Conservation (phyloP, 1,140 invertebrate species). For the Polypedilum vanderplanki region DNA sequence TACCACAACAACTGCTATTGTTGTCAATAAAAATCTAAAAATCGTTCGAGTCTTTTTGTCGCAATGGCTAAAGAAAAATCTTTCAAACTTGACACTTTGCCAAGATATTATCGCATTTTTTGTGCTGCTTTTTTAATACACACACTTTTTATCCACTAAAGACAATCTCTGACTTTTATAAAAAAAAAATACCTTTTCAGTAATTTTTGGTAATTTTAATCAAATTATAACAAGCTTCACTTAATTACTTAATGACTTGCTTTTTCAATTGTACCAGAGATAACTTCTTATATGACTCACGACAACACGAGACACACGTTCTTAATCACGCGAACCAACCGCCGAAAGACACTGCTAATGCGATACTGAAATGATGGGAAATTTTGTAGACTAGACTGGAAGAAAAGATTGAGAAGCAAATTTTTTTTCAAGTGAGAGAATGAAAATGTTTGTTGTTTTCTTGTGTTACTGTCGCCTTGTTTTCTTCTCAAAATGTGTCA, state of each 20-base stretch:
- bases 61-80: background rate
- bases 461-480: background rate
- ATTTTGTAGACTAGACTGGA: slow-evolving; percentile 1
- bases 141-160: background rate
- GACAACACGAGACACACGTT: background rate
- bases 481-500: slow-evolving; percentile 5
- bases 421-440: background rate
- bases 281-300: background rate
- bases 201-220: no score
- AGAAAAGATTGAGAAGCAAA: background rate
- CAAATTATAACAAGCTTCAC: background rate
- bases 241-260: background rate
- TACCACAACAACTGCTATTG: background rate
- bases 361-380: background rate
- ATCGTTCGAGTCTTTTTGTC: background rate
- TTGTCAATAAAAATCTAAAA: slow-evolving; percentile 8
- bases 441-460: background rate
- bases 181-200: no score
- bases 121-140: background rate
- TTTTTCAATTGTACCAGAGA: background rate
- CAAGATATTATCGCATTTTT: slow-evolving; percentile 12
- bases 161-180: background rate
- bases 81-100: background rate
- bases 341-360: slow-evolving; percentile 6
- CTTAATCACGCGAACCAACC: slow-evolving; percentile 2